phyloP scores from a whole-genome alignment of 2,113 vertebrate genomes.

The Rhinopithecus roxellana region DNA sequence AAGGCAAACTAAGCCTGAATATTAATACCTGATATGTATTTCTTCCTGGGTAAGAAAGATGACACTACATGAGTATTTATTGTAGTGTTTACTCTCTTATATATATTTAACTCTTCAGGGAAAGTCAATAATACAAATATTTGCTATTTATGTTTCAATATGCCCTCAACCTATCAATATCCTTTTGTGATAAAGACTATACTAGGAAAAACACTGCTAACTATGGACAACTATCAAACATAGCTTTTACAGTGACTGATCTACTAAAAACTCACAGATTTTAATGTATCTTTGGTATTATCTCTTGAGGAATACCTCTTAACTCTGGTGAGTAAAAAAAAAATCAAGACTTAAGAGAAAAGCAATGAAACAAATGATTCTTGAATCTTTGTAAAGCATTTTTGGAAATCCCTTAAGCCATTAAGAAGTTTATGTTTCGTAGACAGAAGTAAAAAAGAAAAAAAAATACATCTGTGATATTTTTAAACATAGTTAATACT shows the following conservation, averaged over 20 bases:
- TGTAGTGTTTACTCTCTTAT: background rate
- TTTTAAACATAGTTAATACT: background rate
- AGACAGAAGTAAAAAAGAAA: background rate
- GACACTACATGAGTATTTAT: background rate
- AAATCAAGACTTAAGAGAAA: background rate
- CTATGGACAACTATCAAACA: background rate
- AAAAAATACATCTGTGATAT: background rate
- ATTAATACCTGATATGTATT: background rate
- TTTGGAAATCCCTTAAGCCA: background rate
- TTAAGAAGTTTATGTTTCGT: background rate
- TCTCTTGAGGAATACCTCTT: background rate
- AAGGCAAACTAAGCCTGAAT: background rate
- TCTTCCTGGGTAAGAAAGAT: background rate
- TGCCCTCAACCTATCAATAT: background rate
- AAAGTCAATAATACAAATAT: background rate
- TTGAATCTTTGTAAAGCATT: background rate
- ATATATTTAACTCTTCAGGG: background rate
- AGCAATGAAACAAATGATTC: background rate
- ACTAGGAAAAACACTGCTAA: background rate
- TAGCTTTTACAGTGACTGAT: background rate
- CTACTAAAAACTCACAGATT: background rate
- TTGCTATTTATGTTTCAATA: background rate
- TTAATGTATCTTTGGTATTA: background rate
- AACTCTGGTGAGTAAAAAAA: background rate
- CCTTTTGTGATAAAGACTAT: background rate